Evolutionary conservation across 2,797 vertebrate species (phyloP), one percentile per base, ranked within the genome.

Genomic region (Glossophaga mutica): DNA sequence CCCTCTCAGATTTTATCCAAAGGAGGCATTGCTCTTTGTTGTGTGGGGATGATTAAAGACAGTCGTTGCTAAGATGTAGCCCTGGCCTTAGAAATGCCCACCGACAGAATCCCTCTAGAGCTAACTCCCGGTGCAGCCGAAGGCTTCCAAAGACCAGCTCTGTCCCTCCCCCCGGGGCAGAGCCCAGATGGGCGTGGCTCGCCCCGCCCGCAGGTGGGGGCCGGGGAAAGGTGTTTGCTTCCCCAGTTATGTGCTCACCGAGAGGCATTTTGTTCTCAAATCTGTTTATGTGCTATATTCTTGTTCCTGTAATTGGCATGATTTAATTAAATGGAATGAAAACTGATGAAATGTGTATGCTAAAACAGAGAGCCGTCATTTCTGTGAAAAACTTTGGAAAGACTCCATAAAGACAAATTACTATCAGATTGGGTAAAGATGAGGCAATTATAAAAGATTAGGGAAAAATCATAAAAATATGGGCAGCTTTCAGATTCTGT

Each of bases 251-350:
- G 37, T 24, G 44, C 57, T 73, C 74, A 71, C 29, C n/a, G 16
- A n/a, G 87, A 87, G 70, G 88, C 29, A 44, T 68, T 84, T 93
- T 67, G 39, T 71, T 34, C 67, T 65, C 24, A 67, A 50, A 42
- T 84, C 90, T 96, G 86, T 67, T 90, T 87, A 15, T 68, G 1
- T 34, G 34, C 74, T 93, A 44, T 42, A 46, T 71, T 94, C 91
- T 82, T 16, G 39, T 94, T 76, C 88, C 88, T 79, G 22, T 91
- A 81, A 87, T 86, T 90, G 95, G 59, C 85, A 70, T 55, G 81
- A 92, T 93, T 96, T 94, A 92, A 96, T 96, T 46, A 94, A 90
- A 65, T 82, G 84, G 65, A 87, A 90, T 96, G 96, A 87, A 96
- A 94, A 82, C 88, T 94, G 90, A 90, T 94, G 81, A 96, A 76